A percentile compares a stretch with the other conserved stretches of the same genome.
These are phyloP conservation scores for Austrofundulus limnaeus DNA, from an alignment of 2,113 vertebrate species.

Conservation along the genomic window DNA sequence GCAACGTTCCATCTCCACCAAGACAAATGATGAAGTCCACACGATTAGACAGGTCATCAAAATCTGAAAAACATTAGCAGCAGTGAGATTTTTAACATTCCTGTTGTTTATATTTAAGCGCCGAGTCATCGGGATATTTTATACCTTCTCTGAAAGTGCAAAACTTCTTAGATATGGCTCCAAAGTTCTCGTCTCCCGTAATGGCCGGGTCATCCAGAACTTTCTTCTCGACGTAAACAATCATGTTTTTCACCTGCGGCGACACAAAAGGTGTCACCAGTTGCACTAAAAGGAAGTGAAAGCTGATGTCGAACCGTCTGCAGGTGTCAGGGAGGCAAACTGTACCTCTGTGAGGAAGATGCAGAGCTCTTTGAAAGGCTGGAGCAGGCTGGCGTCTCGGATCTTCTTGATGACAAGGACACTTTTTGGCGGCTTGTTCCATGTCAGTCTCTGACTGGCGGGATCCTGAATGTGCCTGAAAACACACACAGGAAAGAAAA, in stretches of 20 bases:
- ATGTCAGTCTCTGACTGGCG: constrained; percentile 93
- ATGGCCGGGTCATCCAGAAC: constrained; percentile 93
- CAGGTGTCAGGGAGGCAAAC: neutral
- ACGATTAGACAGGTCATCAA: constrained; percentile 82
- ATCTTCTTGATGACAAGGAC: constrained; percentile 98
- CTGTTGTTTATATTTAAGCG: neutral
- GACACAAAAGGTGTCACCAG: constrained; percentile 5
- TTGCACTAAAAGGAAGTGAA: too few species aligned
- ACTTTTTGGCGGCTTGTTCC: constrained; percentile 98
- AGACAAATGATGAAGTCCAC: constrained; percentile 85
- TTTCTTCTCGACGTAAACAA: constrained; percentile 96
- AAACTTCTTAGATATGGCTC: constrained; percentile 88
- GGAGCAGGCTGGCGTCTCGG: constrained; percentile 86
- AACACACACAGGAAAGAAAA: constrained; percentile 15
- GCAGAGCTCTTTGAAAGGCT: constrained; percentile 96
- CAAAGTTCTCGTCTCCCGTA: constrained; percentile 87
- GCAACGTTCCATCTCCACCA: constrained; percentile 82
- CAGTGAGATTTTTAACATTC: neutral
- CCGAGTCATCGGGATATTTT: neutral
- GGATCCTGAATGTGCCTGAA: constrained; percentile 98
- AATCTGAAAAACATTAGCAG: constrained; percentile 73
- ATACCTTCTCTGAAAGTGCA: constrained; percentile 96
- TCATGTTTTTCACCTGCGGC: constrained; percentile 88
- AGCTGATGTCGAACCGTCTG: too few species aligned
- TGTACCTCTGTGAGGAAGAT: constrained; percentile 88